Conservation (phyloP, 2,888 invertebrate genomes). For the Copidosoma aretas region DNA sequence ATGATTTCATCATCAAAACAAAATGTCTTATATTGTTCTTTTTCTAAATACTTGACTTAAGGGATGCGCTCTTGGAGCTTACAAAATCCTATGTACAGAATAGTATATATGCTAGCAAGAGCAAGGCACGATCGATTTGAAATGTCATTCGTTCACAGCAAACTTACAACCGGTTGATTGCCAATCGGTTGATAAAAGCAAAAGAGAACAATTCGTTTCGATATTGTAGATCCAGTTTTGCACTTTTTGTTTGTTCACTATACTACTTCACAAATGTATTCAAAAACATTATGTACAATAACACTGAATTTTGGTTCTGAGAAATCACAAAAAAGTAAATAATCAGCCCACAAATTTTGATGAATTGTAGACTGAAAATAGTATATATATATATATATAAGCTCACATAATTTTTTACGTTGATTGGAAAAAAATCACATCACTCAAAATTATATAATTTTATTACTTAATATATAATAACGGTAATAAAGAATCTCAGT, state of each 20-base stretch:
- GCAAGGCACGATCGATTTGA: constrained; percentile 54
- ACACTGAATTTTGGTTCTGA: not conserved
- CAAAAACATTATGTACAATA: constrained; percentile 24
- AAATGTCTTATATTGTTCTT: constrained; percentile 14
- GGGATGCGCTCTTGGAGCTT: constrained; percentile 30
- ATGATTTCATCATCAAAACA: constrained; percentile 3
- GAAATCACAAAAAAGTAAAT: not conserved
- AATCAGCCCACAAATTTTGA: too few relatives aligned
- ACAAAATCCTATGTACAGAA: constrained; percentile 41
- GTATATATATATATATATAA: too few relatives aligned
- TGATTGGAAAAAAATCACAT: too few relatives aligned
- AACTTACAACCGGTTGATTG: constrained; percentile 30
- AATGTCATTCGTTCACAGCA: constrained; percentile 40
- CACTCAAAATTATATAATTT: not conserved
- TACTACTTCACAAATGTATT: constrained; percentile 14
- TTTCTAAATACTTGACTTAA: constrained; percentile 30
- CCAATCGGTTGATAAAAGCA: constrained; percentile 26
- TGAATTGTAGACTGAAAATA: not conserved
- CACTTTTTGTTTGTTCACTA: constrained; percentile 9
- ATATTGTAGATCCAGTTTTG: constrained; percentile 24
- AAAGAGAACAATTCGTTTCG: constrained; percentile 28
- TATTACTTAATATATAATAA: too few relatives aligned
- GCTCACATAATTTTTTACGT: too few relatives aligned
- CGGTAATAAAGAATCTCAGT: too few relatives aligned
- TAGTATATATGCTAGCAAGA: constrained; percentile 48